phyloP scores from a whole-genome alignment of 2,797 vertebrate species.

The Cichlasoma orientale region DNA sequence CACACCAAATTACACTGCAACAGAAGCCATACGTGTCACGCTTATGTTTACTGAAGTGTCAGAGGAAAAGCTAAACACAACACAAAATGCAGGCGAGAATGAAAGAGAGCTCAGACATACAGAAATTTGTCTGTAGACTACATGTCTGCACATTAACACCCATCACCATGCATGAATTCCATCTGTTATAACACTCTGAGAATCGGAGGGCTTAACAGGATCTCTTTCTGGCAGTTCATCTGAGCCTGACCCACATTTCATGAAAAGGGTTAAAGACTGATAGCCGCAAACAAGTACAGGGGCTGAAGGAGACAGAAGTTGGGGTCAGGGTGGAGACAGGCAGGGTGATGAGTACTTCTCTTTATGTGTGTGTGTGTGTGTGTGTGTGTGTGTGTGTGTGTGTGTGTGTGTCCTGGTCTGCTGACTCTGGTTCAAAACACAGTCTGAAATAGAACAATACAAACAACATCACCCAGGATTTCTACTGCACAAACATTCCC shows the following conservation, averaged over 20 bases:
- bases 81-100: constrained; percentile 35
- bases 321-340: constrained; percentile 42
- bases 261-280: constrained; percentile 21
- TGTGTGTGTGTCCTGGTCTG: constrained; percentile 33
- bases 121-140: constrained; percentile 47
- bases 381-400: not conserved
- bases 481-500: constrained; percentile 77
- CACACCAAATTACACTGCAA: constrained; percentile 12
- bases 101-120: constrained; percentile 46
- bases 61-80: constrained; percentile 30
- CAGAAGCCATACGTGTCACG: constrained; percentile 55
- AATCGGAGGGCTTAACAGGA: constrained; percentile 20
- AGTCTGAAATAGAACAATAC: constrained; percentile 73
- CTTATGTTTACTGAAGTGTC: constrained; percentile 53
- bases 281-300: not conserved
- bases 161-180: constrained; percentile 23
- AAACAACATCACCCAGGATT: constrained; percentile 69
- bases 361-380: constrained; percentile 19
- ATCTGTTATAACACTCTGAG: constrained; percentile 45
- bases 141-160: constrained; percentile 56
- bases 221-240: constrained; percentile 18
- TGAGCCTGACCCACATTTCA: constrained; percentile 38
- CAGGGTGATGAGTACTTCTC: constrained; percentile 26
- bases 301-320: not conserved
- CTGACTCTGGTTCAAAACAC: constrained; percentile 52